These are phyloP conservation scores for Thunnus albacares DNA, from an alignment of 2,797 vertebrate species.

Conservation along the genomic window DNA sequence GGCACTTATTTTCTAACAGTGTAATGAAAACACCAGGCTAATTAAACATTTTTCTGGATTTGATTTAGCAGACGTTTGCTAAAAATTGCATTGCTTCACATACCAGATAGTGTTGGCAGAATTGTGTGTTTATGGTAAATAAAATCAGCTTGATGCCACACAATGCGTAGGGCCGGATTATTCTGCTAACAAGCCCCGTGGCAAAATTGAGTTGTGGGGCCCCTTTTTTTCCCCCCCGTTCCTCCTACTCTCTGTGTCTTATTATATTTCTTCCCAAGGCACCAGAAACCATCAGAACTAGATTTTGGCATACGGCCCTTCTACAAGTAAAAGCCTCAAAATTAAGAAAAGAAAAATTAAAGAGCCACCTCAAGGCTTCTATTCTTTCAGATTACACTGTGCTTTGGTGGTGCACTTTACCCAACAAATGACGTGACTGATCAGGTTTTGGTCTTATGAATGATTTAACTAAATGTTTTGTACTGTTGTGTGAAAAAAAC, in stretches of 20 bases:
- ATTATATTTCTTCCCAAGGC: no score
- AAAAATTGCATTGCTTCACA: slow-evolving; percentile 14
- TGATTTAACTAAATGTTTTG: neutral
- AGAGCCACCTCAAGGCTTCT: neutral
- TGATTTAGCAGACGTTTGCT: slow-evolving; percentile 35
- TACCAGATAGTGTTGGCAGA: slow-evolving; percentile 61
- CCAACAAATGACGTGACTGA: neutral
- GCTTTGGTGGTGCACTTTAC: neutral
- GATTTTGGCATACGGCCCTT: no score
- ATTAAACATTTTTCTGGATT: slow-evolving; percentile 58
- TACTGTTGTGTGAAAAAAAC: neutral
- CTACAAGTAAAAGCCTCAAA: neutral
- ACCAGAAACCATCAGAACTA: neutral
- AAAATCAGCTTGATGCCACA: slow-evolving; percentile 59
- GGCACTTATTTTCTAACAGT: slow-evolving; percentile 52
- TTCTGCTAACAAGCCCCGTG: neutral
- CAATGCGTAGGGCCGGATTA: slow-evolving; percentile 15
- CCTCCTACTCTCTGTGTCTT: neutral
- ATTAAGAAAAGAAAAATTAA: neutral
- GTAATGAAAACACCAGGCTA: slow-evolving; percentile 53
- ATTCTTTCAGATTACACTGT: neutral
- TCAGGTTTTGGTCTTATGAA: neutral
- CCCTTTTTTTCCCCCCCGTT: neutral
- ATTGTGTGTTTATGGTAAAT: slow-evolving; percentile 67
- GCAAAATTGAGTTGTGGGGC: neutral